Evolutionary conservation across 2,888 invertebrate genomes (phyloP), one percentile per base, ranked within the genome.

Genomic region (Acholoe squamosa): DNA sequence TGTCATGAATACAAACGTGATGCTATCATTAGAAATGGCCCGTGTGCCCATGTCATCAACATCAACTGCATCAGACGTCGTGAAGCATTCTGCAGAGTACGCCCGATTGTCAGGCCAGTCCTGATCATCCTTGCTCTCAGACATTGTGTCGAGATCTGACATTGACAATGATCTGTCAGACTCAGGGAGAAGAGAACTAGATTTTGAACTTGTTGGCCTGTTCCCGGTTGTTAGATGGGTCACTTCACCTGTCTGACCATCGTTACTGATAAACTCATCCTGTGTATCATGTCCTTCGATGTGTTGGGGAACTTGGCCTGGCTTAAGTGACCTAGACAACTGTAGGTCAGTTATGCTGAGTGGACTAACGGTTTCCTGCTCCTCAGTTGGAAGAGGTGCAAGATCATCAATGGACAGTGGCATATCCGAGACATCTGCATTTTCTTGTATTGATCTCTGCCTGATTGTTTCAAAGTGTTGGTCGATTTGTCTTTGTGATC

Each of bases 1-100:
- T 54, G 84, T 91, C 89, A 91, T 51, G 84, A 91, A 91, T 16
- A 91, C 90, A 76, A 90, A 91, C 16, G 91, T 91, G 54, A 91
- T 91, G 84, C 91, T 91, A 76, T 91, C 91, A 33, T 31, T 89
- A 1, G 91, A 91, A 10, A 89, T 88, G n/a, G 89, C 51, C 28
- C 84, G 86, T 34, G 51, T 80, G 12, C 54, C 90, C 31, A 33
- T 28, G 16, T 54, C 52, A 31, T 90, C 90, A 43, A 61, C 88
- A 54, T 56, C 90, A 0, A 51, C 33, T 28, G 51, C 76, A 54
- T 90, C 90, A n/a, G 67, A 33, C 52, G 84, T 84, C 25, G 54
- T 56, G 34, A 91, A 31, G 54, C 91, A 91, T n/a, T 91, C 91
- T 28, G 89, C 80, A 34, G 91, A 91, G 19, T 77, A 52, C 0